phyloP scores from a whole-genome alignment of 2,888 invertebrate species.

The Deilephila elpenor region DNA sequence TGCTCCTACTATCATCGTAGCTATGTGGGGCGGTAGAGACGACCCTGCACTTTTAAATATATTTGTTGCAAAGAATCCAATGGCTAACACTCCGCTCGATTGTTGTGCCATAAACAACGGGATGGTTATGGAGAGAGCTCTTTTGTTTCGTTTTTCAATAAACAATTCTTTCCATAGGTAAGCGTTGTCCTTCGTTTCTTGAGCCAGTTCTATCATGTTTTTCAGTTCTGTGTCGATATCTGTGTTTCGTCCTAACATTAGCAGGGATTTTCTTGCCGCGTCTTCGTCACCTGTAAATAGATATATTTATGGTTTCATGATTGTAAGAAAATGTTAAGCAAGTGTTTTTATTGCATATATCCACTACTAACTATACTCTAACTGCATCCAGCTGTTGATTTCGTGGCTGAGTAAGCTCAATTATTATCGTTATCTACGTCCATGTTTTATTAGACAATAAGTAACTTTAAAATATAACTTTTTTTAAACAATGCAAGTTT shows the following conservation, averaged over 20 bases:
- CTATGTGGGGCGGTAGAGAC: constrained; percentile 45
- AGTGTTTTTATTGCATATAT: too few relatives aligned
- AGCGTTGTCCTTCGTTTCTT: constrained; percentile 25
- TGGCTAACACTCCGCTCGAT: constrained; percentile 44
- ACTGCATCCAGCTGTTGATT: too few relatives aligned
- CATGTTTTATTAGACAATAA: too few relatives aligned
- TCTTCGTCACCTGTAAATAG: constrained; percentile 2
- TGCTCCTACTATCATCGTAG: constrained; percentile 47
- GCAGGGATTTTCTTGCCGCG: constrained; percentile 8
- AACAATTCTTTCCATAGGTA: constrained; percentile 46
- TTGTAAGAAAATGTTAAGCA: too few relatives aligned
- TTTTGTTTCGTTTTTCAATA: constrained; percentile 45
- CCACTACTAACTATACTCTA: too few relatives aligned
- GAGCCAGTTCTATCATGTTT: constrained; percentile 6
- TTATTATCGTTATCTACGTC: too few relatives aligned
- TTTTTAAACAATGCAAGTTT: too few relatives aligned
- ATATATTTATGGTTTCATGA: too few relatives aligned
- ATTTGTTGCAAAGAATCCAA: constrained; percentile 43
- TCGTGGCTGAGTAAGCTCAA: too few relatives aligned
- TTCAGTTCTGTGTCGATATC: constrained; percentile 19
- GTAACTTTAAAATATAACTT: too few relatives aligned
- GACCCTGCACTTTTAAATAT: constrained; percentile 51
- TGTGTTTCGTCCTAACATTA: constrained; percentile 3
- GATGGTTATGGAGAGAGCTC: constrained; percentile 44
- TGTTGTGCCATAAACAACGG: constrained; percentile 43